A percentile compares a stretch with the other conserved stretches of the same genome.
Evolutionary conservation across 2,113 vertebrate species (phyloP).

Genomic region (Plectropomus leopardus): DNA sequence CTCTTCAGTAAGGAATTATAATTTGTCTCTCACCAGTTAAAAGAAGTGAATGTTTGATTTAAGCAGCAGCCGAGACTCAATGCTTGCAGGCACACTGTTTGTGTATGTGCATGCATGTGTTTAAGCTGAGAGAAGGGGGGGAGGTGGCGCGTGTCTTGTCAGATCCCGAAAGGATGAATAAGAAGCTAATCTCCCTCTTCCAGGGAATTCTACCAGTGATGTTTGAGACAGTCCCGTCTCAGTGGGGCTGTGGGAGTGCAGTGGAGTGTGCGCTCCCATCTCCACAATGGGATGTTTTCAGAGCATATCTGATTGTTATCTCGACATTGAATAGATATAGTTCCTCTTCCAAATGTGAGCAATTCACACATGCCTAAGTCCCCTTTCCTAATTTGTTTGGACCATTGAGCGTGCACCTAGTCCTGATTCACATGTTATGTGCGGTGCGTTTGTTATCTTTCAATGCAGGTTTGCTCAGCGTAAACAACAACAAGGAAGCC

Average conservation of each 20-base stretch:
- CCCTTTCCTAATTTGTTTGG: slow-evolving; percentile 33
- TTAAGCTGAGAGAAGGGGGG: slow-evolving; percentile 37
- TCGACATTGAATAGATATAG: slow-evolving; percentile 24
- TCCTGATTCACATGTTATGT: slow-evolving; percentile 6
- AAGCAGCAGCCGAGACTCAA: slow-evolving; percentile 47
- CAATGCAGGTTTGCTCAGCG: slow-evolving; percentile 32
- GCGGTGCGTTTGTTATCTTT: slow-evolving; percentile 41
- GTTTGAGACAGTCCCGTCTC: slow-evolving; percentile 67
- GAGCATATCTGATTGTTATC: slow-evolving; percentile 56
- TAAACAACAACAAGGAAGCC: slow-evolving; percentile 26
- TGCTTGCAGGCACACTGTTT: slow-evolving; percentile 45
- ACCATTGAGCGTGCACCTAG: slow-evolving; percentile 26
- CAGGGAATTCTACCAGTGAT: slow-evolving; percentile 71
- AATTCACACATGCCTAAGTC: slow-evolving; percentile 26
- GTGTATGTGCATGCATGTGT: slow-evolving; percentile 56
- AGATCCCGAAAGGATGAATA: slow-evolving; percentile 77
- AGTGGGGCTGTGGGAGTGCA: slow-evolving; percentile 57
- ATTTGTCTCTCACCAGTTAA: slow-evolving; percentile 63
- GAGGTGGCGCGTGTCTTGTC: slow-evolving; percentile 63
- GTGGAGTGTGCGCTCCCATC: slow-evolving; percentile 49
- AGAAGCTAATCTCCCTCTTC: slow-evolving; percentile 79
- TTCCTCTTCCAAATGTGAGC: slow-evolving; percentile 48
- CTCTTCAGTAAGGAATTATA: slow-evolving; percentile 51
- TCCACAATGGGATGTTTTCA: slow-evolving; percentile 48
- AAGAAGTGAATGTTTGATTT: slow-evolving; percentile 68